Base-by-base conservation (phyloP, 2,797 vertebrate species). In the Poecilia wingei region DNA sequence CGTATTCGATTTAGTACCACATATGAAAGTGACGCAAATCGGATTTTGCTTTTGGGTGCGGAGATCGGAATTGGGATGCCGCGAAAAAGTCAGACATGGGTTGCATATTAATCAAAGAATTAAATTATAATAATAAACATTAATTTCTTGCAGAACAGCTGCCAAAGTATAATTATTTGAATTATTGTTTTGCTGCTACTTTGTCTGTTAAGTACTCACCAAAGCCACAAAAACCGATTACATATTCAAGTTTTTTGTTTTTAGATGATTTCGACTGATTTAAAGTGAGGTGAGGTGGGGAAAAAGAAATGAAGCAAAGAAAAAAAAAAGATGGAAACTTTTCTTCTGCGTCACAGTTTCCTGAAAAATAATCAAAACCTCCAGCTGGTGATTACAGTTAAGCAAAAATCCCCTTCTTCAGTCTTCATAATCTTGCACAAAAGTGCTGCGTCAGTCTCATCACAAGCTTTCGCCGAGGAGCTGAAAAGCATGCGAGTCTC, bases 391-490 rank as follows among this genome's bases (percentile, higher is more conserved):
- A 85, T 83, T 88, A 80, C 53, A 72, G 74, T 81, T 85, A 74
- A 82, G 81, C 82, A 82, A 77, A 87, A 92, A 84, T 84, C 57
- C 83, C 81, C 59, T 75, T 66, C 31, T 75, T 77, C 64, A 75
- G 74, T 82, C 77, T 72, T 75, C 33, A n/a, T 79, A 80, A 84
- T 87, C 87, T 80, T 72, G 59, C 49, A 70, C 72, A 84, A 33
- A 92, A 93, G 74, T 74, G 84, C 89, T 87, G 88, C 36, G 81
- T 93, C 92, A 92, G 88, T 89, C 87, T 82, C 82, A 79, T 83
- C 89, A 83, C 84, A 55, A 70, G 87, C 88, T 89, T 92, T 76
- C 79, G 80, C 86, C 75, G 86, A 81, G 74, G 72, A 16, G 83
- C 82, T 86, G 86, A 84, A 87, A 87, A 89, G 84, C 84, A 53